A percentile compares a stretch with the other conserved stretches of the same genome.
Evolutionary conservation across 30 jellyfish, hydroid and myxozoan species (phyloP).

Genomic region (Pseudorhiza aurosa): DNA sequence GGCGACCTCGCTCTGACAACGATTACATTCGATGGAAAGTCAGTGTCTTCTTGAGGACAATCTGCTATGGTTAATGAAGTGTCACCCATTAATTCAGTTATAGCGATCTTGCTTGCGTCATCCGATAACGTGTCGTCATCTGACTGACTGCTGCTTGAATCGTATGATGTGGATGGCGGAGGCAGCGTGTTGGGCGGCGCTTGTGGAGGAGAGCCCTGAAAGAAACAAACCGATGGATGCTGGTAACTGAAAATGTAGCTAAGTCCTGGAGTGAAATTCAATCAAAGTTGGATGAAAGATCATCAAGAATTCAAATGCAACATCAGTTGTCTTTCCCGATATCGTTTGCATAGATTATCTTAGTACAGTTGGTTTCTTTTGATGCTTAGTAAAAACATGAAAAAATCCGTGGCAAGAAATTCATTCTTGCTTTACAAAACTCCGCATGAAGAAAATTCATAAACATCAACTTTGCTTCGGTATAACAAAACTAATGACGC

Average conservation of each 20-base stretch:
- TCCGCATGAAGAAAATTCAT: no score
- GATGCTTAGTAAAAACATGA: no score
- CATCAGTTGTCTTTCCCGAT: background rate
- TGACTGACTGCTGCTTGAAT: background rate
- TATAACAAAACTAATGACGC: no score
- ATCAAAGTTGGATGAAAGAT: background rate
- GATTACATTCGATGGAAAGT: conserved; percentile 22
- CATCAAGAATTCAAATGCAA: background rate
- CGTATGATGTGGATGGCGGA: background rate
- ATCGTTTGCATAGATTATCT: background rate
- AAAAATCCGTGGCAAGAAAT: no score
- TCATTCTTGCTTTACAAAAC: no score
- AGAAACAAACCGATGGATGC: background rate
- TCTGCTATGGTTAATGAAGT: background rate
- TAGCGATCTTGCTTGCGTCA: background rate
- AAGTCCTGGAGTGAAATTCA: background rate
- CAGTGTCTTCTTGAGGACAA: background rate
- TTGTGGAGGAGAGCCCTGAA: conserved; percentile 7
- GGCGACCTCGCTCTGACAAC: conserved; percentile 20
- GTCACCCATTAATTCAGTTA: background rate
- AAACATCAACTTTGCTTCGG: no score
- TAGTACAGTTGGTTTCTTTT: no score
- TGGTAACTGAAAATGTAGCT: background rate
- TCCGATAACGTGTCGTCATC: conserved; percentile 2
- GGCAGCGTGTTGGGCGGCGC: conserved; percentile 19